Conservation (phyloP, 2,797 vertebrate species). For the Xyrichtys novacula region DNA sequence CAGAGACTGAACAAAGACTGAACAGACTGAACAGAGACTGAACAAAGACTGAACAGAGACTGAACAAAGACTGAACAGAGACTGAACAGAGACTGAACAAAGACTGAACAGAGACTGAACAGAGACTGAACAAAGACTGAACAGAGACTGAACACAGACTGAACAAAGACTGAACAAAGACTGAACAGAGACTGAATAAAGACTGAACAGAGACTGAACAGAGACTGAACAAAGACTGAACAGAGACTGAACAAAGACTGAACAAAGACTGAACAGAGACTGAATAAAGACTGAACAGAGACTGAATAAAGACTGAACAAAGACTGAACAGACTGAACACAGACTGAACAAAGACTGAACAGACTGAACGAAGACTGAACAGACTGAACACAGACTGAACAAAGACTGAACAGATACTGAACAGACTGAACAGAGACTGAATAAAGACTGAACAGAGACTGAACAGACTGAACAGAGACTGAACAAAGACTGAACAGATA, state of each 20-base stretch:
- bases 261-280: slow-evolving; percentile 24
- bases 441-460: slow-evolving; percentile 27
- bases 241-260: slow-evolving; percentile 23
- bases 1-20: slow-evolving; percentile 22
- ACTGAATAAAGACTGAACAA: slow-evolving; percentile 22
- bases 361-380: slow-evolving; percentile 22
- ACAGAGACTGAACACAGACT: slow-evolving; percentile 28
- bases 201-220: slow-evolving; percentile 26
- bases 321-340: no score
- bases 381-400: slow-evolving; percentile 22
- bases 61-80: slow-evolving; percentile 20
- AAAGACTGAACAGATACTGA: slow-evolving; percentile 12
- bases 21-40: no score
- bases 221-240: slow-evolving; percentile 24
- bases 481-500: slow-evolving; percentile 25
- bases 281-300: slow-evolving; percentile 19
- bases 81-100: slow-evolving; percentile 22
- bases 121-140: slow-evolving; percentile 13
- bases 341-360: slow-evolving; percentile 12
- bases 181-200: slow-evolving; percentile 25
- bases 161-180: slow-evolving; percentile 25
- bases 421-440: slow-evolving; percentile 22
- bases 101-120: slow-evolving; percentile 12
- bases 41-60: slow-evolving; percentile 24
- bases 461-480: slow-evolving; percentile 22